Percentiles rank a stretch among this genome's conserved stretches.
Evolutionary conservation across 2,797 vertebrate genomes (phyloP).

Genomic region (Nannoperca obscura): DNA sequence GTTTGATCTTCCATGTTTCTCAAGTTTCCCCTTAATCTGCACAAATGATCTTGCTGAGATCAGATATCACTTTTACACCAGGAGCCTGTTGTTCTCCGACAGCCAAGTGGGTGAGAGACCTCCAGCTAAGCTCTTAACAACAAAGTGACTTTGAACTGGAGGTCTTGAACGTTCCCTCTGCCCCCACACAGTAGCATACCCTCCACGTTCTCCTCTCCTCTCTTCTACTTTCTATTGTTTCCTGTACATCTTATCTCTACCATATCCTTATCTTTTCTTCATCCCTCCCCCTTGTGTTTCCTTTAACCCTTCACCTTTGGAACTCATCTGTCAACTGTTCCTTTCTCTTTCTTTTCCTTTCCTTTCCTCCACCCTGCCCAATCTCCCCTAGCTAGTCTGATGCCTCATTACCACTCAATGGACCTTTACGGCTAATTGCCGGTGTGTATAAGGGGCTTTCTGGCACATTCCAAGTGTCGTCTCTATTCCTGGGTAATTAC

Average conservation of each 20-base stretch:
- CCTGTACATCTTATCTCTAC: conserved; percentile 7
- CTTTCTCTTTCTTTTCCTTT: conserved; percentile 42
- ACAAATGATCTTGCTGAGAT: conserved; percentile 71
- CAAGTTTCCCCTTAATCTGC: conserved; percentile 67
- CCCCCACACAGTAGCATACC: conserved; percentile 23
- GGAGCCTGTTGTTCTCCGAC: conserved; percentile 60
- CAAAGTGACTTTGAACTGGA: conserved; percentile 66
- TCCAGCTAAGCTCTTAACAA: conserved; percentile 65
- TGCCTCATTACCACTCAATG: conserved; percentile 64
- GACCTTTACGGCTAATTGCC: conserved; percentile 71
- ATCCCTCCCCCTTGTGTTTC: neutral
- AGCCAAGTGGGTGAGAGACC: conserved; percentile 65
- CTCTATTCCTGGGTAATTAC: conserved; percentile 68
- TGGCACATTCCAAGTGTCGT: conserved; percentile 50
- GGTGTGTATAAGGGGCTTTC: conserved; percentile 54
- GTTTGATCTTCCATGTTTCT: conserved; percentile 65
- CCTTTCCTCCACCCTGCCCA: conserved; percentile 7
- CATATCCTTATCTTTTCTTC: neutral
- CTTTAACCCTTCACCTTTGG: conserved; percentile 54
- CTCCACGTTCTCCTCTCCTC: conserved; percentile 1
- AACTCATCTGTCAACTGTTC: conserved; percentile 53
- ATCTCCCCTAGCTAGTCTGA: conserved; percentile 28
- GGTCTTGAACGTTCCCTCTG: conserved; percentile 48
- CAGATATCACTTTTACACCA: conserved; percentile 62
- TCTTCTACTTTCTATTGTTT: conserved; percentile 25